A percentile compares a stretch with the other conserved stretches of the same genome.
Conservation (phyloP, 2,797 vertebrate species). For the Urophycis tenuis region DNA sequence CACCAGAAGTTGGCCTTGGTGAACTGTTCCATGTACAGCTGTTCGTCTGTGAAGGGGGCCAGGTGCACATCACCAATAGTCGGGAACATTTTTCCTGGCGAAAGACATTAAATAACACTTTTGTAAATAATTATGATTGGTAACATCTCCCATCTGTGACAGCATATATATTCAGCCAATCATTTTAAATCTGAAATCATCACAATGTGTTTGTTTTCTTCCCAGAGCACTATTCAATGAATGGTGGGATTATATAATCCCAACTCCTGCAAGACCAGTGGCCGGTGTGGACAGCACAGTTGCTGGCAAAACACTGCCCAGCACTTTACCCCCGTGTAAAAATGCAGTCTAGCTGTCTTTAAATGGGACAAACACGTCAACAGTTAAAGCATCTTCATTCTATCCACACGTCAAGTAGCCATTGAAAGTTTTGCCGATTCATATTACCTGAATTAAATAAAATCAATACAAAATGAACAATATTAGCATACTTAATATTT, state of each 20-base stretch:
- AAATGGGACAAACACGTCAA: too few species aligned
- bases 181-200: not conserved
- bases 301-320: not conserved
- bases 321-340: too few species aligned
- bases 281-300: not conserved
- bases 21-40: slow-evolving; percentile 99
- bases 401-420: not conserved
- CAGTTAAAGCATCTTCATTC: not conserved
- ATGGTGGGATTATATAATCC: too few species aligned
- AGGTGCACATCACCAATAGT: slow-evolving; percentile 94
- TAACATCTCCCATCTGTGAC: not conserved
- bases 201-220: not conserved
- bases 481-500: not conserved
- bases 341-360: too few species aligned
- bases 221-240: not conserved
- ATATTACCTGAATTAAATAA: not conserved
- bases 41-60: slow-evolving; percentile 93
- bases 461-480: not conserved
- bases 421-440: not conserved
- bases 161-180: too few species aligned
- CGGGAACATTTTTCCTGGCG: slow-evolving; percentile 94
- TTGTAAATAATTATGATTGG: not conserved
- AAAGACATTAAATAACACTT: not conserved
- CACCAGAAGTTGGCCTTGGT: slow-evolving; percentile 99
- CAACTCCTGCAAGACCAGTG: too few species aligned